Evolutionary conservation across 2,113 vertebrate species (phyloP).

Genomic region (Strix uralensis): DNA sequence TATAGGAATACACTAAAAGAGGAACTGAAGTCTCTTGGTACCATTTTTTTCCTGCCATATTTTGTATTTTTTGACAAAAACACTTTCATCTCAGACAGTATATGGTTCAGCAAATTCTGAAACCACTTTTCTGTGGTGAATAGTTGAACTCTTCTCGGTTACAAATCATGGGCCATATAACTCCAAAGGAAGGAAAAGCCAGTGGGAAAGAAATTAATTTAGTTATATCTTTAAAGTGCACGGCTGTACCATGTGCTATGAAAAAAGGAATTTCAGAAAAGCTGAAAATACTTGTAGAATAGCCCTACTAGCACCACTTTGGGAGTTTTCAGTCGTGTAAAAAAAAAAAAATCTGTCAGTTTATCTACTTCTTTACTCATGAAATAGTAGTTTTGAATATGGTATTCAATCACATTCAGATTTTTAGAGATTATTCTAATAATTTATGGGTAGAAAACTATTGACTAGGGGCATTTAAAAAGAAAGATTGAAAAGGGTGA

Average conservation of each 20-base stretch:
- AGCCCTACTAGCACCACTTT: background rate
- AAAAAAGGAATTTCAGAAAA: background rate
- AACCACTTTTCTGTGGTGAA: background rate
- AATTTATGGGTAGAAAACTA: background rate
- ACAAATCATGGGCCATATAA: background rate
- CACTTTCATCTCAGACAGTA: background rate
- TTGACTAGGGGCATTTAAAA: background rate
- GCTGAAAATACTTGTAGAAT: background rate
- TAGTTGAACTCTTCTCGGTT: background rate
- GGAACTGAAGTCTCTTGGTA: background rate
- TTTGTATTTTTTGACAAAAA: background rate
- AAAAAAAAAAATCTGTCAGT: background rate
- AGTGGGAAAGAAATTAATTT: background rate
- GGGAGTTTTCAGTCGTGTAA: background rate
- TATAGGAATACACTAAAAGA: background rate
- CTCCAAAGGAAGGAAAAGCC: background rate
- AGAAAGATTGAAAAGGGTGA: background rate
- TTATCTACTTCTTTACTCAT: background rate
- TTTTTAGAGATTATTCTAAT: background rate
- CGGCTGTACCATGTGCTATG: background rate
- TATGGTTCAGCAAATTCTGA: constrained; percentile 1
- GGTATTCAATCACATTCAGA: background rate
- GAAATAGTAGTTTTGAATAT: background rate
- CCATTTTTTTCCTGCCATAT: background rate
- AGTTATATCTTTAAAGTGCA: background rate